These are phyloP conservation scores for Vandiemenella viatica DNA, from an alignment of 2,888 invertebrate species.

Conservation along the genomic window DNA sequence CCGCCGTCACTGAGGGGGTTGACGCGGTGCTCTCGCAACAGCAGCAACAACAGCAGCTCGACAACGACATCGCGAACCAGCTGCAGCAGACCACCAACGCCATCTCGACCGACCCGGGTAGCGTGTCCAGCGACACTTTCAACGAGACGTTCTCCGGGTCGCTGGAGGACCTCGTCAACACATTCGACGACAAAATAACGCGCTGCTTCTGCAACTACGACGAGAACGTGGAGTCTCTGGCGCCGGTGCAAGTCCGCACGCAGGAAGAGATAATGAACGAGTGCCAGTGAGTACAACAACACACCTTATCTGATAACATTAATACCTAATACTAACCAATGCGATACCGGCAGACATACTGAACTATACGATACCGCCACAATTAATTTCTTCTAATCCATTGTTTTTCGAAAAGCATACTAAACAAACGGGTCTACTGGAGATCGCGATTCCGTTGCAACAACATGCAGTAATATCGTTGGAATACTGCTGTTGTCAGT, in stretches of 20 bases:
- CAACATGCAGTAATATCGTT: too few relatives aligned
- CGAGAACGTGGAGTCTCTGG: conserved; percentile 91
- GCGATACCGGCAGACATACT: too few relatives aligned
- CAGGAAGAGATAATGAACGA: conserved; percentile 99
- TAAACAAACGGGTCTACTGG: too few relatives aligned
- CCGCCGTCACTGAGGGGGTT: too few relatives aligned
- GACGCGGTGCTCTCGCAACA: conserved; percentile 18
- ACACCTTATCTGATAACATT: too few relatives aligned
- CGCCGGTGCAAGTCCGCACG: conserved; percentile 92
- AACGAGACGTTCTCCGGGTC: conserved; percentile 88
- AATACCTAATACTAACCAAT: too few relatives aligned
- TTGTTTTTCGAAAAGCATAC: too few relatives aligned
- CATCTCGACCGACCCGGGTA: conserved; percentile 26
- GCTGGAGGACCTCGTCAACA: conserved; percentile 94
- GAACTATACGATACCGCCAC: too few relatives aligned
- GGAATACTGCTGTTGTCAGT: too few relatives aligned
- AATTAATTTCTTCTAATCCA: too few relatives aligned
- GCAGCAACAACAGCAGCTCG: conserved; percentile 4
- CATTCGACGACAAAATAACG: conserved; percentile 97
- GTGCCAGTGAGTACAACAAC: conserved; percentile 98
- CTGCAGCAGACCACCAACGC: conserved; percentile 5
- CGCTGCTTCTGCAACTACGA: conserved; percentile 97
- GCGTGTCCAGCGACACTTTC: conserved; percentile 45
- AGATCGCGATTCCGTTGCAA: too few relatives aligned
- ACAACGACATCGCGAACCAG: conserved; percentile 9